Evolutionary conservation across 2,797 vertebrate genomes (phyloP), one percentile per base, ranked within the genome.

Genomic region (Buphagus erythrorhynchus): DNA sequence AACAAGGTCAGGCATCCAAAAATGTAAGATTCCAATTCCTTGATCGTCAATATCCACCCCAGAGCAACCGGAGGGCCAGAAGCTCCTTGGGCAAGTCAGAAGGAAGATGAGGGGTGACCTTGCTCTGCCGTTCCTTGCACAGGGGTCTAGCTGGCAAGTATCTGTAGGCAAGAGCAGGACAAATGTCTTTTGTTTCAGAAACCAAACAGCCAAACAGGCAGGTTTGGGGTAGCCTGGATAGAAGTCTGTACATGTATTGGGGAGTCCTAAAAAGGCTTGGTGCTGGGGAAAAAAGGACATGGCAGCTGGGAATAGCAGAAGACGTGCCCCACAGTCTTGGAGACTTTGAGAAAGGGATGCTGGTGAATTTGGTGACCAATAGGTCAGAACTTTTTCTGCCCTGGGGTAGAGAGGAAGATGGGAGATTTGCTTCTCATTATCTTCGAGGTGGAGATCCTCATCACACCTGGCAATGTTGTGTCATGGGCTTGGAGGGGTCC

Each of bases 401-500:
- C 14, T 20, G 20, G 9, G 9, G 15, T 48, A 28, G 1, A 29
- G 24, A 22, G 19, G 12, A 46, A 86, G 25, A 7, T 58, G n/a
- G 3, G 7, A 73, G 11, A n/a, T 24, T 63, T 59, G 8, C 8
- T 73, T 16, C 17, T 74, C 12, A 2, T 36, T 51, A 4, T 45
- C 16, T 59, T 52, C 5, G 26, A 83, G 40, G 38, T 35, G 16
- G 16, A 65, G 26, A 8, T 40, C 40, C 11, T 82, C 40, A 11
- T 13, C 51, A 26, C 35, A 66, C 10, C 11, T 49, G 17, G 6
- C 5, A 51, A n/a, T 26, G 7, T 3, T 71, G 31, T 61, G n/a
- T 26, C 3, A 3, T 16, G 5, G 36, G 9, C 20, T 35, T 6
- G 9, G 38, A n/a, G 1, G 19, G 3, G 1, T 16, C 3, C 11